Percentiles rank a stretch among this genome's conserved stretches.
Evolutionary conservation across 2,113 vertebrate genomes (phyloP).

Genomic region (Leucosticte australis): DNA sequence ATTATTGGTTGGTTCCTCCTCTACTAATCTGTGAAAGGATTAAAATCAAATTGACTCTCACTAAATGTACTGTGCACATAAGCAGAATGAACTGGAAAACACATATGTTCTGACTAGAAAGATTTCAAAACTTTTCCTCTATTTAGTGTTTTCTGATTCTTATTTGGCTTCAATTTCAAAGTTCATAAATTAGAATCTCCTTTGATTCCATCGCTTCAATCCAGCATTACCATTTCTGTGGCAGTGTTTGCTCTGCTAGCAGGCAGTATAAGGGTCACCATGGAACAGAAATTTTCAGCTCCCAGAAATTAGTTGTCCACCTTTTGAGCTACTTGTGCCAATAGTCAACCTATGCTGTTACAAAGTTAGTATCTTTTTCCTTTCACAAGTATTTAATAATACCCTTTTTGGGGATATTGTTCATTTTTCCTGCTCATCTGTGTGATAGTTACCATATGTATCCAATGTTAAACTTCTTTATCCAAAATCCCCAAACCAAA

Average conservation of each 20-base stretch:
- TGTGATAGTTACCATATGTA: not conserved
- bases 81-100: not conserved
- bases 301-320: not conserved
- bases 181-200: not conserved
- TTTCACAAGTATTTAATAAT: not conserved
- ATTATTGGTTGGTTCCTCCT: not conserved
- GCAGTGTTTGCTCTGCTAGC: not conserved
- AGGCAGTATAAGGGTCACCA: not conserved
- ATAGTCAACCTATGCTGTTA: not conserved
- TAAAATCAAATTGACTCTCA: conserved; percentile 7
- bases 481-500: not conserved
- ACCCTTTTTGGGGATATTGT: not conserved
- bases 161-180: not conserved
- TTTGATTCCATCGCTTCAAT: not conserved
- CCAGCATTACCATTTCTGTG: not conserved
- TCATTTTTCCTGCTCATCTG: not conserved
- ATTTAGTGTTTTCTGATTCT: not conserved
- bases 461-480: not conserved
- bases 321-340: not conserved
- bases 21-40: not conserved
- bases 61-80: not conserved
- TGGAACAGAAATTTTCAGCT: not conserved
- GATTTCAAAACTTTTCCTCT: not conserved
- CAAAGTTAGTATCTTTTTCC: not conserved
- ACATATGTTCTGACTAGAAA: not conserved